Evolutionary conservation across 1,140 invertebrate species (phyloP).

Genomic region (Sitodiplosis mosellana): DNA sequence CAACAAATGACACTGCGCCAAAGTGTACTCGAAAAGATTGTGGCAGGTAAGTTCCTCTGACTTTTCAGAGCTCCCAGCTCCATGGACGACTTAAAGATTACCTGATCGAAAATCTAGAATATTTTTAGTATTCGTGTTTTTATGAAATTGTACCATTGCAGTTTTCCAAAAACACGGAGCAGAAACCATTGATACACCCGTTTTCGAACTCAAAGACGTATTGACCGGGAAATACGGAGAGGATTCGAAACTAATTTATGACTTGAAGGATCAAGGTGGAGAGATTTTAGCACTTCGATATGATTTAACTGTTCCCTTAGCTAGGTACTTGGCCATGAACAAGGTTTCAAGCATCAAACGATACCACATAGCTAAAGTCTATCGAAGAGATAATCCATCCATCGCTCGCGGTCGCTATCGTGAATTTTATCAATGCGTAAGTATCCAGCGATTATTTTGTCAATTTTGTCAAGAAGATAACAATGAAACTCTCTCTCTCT

Average conservation of each 20-base stretch:
- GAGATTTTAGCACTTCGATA: constrained; percentile 83
- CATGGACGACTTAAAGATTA: too few relatives aligned
- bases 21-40: constrained; percentile 75
- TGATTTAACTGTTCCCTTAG: constrained; percentile 89
- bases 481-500: too few relatives aligned
- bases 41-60: too few relatives aligned
- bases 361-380: constrained; percentile 91
- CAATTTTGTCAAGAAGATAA: background rate
- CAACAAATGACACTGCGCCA: constrained; percentile 87
- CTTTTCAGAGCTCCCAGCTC: too few relatives aligned
- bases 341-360: constrained; percentile 89
- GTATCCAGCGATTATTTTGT: constrained; percentile 22
- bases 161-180: constrained; percentile 96
- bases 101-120: too few relatives aligned
- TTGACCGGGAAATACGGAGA: constrained; percentile 98
- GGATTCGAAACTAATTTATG: constrained; percentile 97
- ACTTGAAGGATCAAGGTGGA: constrained; percentile 95
- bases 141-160: too few relatives aligned
- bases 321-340: constrained; percentile 93
- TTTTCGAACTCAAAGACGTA: constrained; percentile 98
- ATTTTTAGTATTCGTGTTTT: too few relatives aligned
- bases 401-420: constrained; percentile 90
- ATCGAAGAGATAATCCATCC: constrained; percentile 91
- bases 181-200: constrained; percentile 95
- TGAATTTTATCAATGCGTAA: constrained; percentile 99